Evolutionary conservation across 2,888 invertebrate genomes (phyloP).

Genomic region (Lasioglossum vierecki): DNA sequence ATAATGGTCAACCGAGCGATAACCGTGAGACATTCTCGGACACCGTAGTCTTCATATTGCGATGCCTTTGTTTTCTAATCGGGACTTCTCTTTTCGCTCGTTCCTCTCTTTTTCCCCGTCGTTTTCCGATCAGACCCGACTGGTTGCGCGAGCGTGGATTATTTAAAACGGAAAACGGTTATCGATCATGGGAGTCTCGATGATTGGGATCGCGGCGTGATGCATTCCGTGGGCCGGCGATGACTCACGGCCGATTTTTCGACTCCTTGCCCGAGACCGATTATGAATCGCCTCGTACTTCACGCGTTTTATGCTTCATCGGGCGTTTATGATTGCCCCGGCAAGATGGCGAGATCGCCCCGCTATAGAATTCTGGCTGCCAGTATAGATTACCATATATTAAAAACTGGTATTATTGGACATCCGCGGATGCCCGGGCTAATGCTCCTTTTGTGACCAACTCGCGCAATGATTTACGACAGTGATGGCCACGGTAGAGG

Average conservation of each 20-base stretch:
- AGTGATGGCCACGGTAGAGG: no score
- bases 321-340: neutral
- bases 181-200: neutral
- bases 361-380: neutral
- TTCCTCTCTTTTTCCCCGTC: neutral
- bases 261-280: neutral
- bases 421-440: neutral
- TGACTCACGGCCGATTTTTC: neutral
- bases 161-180: neutral
- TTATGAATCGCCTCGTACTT: conserved; percentile 6
- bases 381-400: neutral
- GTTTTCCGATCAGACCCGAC: neutral
- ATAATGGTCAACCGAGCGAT: conserved; percentile 18
- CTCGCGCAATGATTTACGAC: neutral
- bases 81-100: neutral
- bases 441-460: neutral
- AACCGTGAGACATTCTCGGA: neutral
- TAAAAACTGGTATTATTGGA: conserved; percentile 7
- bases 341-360: neutral
- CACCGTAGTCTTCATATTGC: neutral
- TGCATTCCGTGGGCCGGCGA: neutral
- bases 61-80: neutral
- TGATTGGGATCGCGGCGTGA: neutral
- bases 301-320: conserved; percentile 1
- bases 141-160: neutral